A percentile compares a stretch with the other conserved stretches of the same genome.
phyloP scores from a whole-genome alignment of 2,113 vertebrate genomes.

The Chaetodon trifascialis region DNA sequence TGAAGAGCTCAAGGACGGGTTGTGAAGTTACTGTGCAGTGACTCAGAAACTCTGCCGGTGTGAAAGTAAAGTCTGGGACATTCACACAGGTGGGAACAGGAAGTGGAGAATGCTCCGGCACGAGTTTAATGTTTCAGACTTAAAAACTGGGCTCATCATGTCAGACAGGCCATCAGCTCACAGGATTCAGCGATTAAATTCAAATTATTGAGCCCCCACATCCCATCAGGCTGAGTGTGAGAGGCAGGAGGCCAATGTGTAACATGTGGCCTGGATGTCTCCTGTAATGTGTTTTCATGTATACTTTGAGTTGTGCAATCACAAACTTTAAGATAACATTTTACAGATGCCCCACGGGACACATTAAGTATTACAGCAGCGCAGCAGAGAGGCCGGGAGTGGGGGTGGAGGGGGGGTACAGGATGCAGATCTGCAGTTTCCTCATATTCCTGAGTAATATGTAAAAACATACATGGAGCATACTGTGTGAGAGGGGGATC shows the following conservation, averaged over 20 bases:
- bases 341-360: not conserved
- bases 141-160: not conserved
- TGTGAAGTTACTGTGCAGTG: not conserved
- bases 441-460: not conserved
- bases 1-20: not conserved
- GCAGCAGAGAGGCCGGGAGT: no score
- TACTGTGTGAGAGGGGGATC: not conserved
- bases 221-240: not conserved
- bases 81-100: not conserved
- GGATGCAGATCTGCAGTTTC: not conserved
- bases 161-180: not conserved
- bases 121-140: not conserved
- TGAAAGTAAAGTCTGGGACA: no score
- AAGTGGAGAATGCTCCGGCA: not conserved
- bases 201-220: not conserved
- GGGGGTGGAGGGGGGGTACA: not conserved
- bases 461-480: not conserved
- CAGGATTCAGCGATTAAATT: not conserved
- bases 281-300: not conserved
- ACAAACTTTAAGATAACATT: not conserved
- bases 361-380: not conserved
- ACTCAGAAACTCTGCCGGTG: not conserved
- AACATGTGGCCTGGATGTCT: not conserved
- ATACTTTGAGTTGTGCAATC: not conserved
- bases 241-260: not conserved